Conservation (phyloP, 2,888 invertebrate genomes). For the Drosophila kambysellisi region DNA sequence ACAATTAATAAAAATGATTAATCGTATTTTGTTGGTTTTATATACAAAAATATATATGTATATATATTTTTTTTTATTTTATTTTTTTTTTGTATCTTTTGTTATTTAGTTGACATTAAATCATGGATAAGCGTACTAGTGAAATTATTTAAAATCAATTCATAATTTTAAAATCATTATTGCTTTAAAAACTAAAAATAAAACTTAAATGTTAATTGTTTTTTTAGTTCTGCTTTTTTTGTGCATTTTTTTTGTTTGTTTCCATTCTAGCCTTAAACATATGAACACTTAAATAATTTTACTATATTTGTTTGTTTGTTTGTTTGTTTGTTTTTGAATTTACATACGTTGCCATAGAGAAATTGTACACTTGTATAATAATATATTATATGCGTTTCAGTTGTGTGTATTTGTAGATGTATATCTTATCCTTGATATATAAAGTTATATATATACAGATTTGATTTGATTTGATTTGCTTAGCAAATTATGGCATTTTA, state of each 20-base stretch:
- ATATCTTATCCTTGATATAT: constrained; percentile 24
- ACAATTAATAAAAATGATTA: not conserved
- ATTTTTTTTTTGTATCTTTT: constrained; percentile 45
- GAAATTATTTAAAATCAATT: constrained; percentile 66
- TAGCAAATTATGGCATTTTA: constrained; percentile 81
- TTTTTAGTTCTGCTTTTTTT: constrained; percentile 39
- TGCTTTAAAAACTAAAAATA: constrained; percentile 62
- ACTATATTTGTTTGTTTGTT: constrained; percentile 40
- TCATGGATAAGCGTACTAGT: constrained; percentile 81
- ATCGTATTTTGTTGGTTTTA: constrained; percentile 30
- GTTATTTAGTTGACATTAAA: constrained; percentile 70
- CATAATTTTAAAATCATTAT: constrained; percentile 62
- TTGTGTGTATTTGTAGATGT: constrained; percentile 15
- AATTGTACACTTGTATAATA: constrained; percentile 68
- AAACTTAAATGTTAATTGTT: constrained; percentile 42
- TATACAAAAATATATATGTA: constrained; percentile 60
- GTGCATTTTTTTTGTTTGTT: constrained; percentile 37
- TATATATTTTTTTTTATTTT: constrained; percentile 54
- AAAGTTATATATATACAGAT: constrained; percentile 36
- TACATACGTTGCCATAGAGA: constrained; percentile 49
- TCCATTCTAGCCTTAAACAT: constrained; percentile 60
- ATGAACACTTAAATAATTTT: constrained; percentile 70
- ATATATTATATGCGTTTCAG: constrained; percentile 70
- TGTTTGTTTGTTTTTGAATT: constrained; percentile 40
- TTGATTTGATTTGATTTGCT: constrained; percentile 79